Percentiles rank a stretch among this genome's conserved stretches.
Conservation (phyloP, 2,888 invertebrate species). For the Parascotia fuliginaria region DNA sequence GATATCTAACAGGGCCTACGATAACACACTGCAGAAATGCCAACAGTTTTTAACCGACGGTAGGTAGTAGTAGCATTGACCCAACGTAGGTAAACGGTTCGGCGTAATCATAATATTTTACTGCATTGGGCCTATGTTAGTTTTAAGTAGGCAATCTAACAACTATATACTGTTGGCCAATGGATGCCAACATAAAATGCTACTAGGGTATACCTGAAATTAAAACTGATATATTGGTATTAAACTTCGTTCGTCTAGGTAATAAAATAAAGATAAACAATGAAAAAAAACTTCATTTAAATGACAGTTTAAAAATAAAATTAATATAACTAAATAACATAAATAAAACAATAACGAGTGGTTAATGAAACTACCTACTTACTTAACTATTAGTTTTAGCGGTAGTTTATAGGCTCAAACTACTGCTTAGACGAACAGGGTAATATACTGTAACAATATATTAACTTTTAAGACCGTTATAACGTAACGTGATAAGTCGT, state of each 20-base stretch:
- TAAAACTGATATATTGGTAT: neutral
- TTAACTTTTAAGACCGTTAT: neutral
- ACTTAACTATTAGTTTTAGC: neutral
- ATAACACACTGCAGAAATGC: too few species aligned
- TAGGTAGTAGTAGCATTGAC: too few species aligned
- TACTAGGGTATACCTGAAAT: neutral
- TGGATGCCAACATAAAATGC: too few species aligned
- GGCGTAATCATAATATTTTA: too few species aligned
- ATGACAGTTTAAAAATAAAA: neutral
- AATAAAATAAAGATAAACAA: neutral
- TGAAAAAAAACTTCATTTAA: neutral
- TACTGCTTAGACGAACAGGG: neutral
- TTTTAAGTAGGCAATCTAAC: too few species aligned
- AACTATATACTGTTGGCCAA: too few species aligned
- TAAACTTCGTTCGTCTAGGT: neutral
- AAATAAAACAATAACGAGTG: neutral
- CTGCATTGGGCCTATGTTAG: too few species aligned
- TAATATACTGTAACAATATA: neutral
- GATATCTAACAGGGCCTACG: too few species aligned
- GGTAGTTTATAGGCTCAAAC: neutral
- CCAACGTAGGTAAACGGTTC: too few species aligned
- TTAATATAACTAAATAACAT: neutral
- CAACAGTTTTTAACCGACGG: too few species aligned
- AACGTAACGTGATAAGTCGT: neutral
- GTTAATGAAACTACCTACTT: neutral